Base-by-base conservation (phyloP, 2,113 vertebrate species). In the Phoxinus phoxinus region DNA sequence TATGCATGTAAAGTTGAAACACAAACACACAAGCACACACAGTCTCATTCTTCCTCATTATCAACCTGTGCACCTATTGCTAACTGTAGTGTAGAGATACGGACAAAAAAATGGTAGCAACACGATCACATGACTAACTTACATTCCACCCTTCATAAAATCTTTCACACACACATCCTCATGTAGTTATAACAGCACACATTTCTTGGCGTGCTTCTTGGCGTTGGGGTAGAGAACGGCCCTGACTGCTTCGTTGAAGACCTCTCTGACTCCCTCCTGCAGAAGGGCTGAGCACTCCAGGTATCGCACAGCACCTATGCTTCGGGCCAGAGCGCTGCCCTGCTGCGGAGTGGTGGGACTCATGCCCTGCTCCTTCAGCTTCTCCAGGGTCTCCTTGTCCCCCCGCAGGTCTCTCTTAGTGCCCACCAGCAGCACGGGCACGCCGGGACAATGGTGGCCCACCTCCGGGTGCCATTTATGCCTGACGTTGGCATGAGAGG, bases 391-490 rank as follows among this genome's bases (percentile, higher is more conserved):
- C 87, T 96, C 96, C 80, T 89, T 44, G 83, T 96, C 94, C 80
- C 83, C 93, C 4, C 94, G 91, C 85, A 97, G 93, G 92, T 96
- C 95, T 76, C 90, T 93, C 91, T 96, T 96, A 0, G 95, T 96
- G 89, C 95, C 95, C 67, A 96, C 96, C 19, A 96, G 86, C 65
- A 96, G 93, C 63, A 96, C 91, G 3, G 95, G 95, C 67, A 96
- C 94, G 0, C 94, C 95, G 2, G 95, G 95, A 84, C 95, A 96
- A 88, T 95, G 95, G 87, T 96, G 95, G 79, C 94, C 95, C 61
- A 95, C 94, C 76, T 96, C 96, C 0, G 95, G 95, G 78, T 97
- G 94, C 95, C 95, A 96, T 85, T 97, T 96, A 91, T 95, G 94
- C 86, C 94, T 93, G 4, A 96, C 95, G 0, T 96, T 96, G 59